Evolutionary conservation across 1,140 invertebrate genomes (phyloP).

Genomic region (Meloidogyne chitwoodi): DNA sequence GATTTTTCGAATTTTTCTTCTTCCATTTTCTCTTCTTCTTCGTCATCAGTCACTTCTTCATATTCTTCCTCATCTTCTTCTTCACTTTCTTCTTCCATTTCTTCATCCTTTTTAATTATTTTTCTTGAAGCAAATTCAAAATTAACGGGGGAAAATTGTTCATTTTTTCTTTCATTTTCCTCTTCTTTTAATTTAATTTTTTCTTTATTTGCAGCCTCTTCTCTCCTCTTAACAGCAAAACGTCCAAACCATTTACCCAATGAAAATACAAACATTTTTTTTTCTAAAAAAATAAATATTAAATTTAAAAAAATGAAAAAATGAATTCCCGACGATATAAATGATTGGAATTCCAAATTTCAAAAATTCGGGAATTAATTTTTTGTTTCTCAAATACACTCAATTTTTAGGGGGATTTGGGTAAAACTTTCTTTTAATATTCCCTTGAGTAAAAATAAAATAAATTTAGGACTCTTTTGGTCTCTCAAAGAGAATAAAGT

Average conservation of each 20-base stretch:
- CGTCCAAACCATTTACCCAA: conserved; percentile 16
- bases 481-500: too few species aligned
- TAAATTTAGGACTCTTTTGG: too few species aligned
- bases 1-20: background rate
- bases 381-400: too few species aligned
- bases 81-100: conserved; percentile 2
- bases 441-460: too few species aligned
- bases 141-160: background rate
- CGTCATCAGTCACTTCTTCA: background rate
- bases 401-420: too few species aligned
- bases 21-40: background rate
- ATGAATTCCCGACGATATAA: too few species aligned
- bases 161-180: background rate
- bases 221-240: conserved; percentile 3
- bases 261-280: conserved; percentile 9
- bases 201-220: background rate
- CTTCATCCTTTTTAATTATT: background rate
- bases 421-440: too few species aligned
- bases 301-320: too few species aligned
- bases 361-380: too few species aligned
- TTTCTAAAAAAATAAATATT: background rate
- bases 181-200: background rate
- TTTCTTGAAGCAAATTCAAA: background rate
- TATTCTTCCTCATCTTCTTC: background rate
- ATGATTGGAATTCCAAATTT: too few species aligned